Evolutionary conservation across 2,797 vertebrate genomes (phyloP).

Genomic region (Ctenosaura bakeri): DNA sequence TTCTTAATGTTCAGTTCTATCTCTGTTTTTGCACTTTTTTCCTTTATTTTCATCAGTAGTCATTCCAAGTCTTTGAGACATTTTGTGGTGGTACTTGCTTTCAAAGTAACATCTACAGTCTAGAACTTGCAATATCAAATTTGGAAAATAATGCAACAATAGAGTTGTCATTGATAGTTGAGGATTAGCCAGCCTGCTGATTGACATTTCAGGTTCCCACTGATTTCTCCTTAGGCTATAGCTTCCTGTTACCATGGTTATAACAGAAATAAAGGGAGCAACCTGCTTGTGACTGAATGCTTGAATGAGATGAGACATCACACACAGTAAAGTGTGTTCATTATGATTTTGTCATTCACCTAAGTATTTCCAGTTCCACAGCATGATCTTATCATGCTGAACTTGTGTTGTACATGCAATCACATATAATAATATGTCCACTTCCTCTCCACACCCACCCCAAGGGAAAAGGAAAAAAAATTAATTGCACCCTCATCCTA

Average conservation of each 20-base stretch:
- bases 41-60: too few relatives aligned
- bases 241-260: conserved; percentile 8
- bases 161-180: background rate
- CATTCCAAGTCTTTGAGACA: too few relatives aligned
- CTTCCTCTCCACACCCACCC: conserved; percentile 44
- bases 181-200: background rate
- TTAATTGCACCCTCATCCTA: conserved; percentile 7
- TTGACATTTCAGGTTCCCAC: background rate
- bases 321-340: conserved; percentile 1
- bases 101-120: background rate
- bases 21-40: too few relatives aligned
- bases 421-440: conserved; percentile 8
- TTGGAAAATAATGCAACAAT: background rate
- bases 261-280: background rate
- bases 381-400: background rate
- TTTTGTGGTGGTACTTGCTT: background rate
- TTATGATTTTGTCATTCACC: conserved; percentile 3
- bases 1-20: too few relatives aligned
- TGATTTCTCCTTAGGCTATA: conserved; percentile 11
- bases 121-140: background rate
- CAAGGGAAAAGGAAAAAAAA: conserved; percentile 16
- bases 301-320: conserved; percentile 1
- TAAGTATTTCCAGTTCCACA: conserved; percentile 22
- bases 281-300: background rate
- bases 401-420: conserved; percentile 33